Conservation (phyloP, 1,140 invertebrate genomes). For the Pogonognathellus flavescens region DNA sequence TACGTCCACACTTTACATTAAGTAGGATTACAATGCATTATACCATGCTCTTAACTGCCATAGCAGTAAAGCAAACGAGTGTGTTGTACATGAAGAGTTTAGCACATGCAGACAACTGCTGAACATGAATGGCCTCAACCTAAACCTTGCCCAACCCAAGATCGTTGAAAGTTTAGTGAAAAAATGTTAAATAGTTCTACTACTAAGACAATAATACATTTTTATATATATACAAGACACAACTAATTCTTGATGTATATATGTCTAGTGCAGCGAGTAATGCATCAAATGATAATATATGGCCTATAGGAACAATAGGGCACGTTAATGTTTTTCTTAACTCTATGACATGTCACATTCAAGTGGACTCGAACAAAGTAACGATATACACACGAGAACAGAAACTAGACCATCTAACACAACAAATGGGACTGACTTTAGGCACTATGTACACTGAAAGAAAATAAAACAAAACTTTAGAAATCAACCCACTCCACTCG, state of each 20-base stretch:
- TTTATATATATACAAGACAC: too few species aligned
- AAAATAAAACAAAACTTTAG: slow-evolving; percentile 37
- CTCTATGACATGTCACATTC: slow-evolving; percentile 32
- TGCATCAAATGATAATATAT: background rate
- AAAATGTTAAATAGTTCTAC: background rate
- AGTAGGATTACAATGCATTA: background rate
- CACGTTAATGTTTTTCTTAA: background rate
- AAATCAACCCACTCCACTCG: slow-evolving; percentile 2
- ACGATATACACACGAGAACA: background rate
- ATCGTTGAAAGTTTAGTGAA: slow-evolving; percentile 32
- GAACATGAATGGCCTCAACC: slow-evolving; percentile 45
- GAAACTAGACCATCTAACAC: slow-evolving; percentile 3
- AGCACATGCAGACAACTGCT: background rate
- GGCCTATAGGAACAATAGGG: background rate
- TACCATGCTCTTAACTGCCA: too few species aligned
- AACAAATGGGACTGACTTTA: slow-evolving; percentile 14
- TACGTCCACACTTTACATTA: slow-evolving; percentile 15
- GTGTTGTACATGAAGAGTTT: background rate
- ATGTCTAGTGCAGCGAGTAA: background rate
- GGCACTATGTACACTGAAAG: background rate
- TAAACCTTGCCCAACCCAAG: slow-evolving; percentile 49
- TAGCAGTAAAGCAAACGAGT: too few species aligned
- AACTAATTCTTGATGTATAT: too few species aligned
- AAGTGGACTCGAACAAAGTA: background rate
- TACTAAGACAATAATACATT: too few species aligned